phyloP scores from a whole-genome alignment of 2,797 vertebrate genomes.

The Psittacula derbiana region DNA sequence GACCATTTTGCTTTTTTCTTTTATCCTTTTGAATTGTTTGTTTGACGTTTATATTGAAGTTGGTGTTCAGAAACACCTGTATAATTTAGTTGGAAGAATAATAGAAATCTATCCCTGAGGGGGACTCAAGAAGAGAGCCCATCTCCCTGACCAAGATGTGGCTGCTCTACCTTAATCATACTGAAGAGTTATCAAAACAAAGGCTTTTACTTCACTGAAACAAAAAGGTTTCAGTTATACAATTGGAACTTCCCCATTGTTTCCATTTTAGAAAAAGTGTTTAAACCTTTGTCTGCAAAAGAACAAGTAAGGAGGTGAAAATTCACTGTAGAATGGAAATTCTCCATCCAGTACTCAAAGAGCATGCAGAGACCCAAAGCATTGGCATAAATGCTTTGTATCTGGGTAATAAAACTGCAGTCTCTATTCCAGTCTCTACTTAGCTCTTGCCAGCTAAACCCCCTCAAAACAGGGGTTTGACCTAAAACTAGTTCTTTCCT shows the following conservation, averaged over 20 bases:
- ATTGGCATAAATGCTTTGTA: not conserved
- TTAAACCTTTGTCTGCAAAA: not conserved
- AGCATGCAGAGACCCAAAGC: not conserved
- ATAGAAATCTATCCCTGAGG: not conserved
- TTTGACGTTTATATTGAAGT: not conserved
- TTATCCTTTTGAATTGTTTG: not conserved
- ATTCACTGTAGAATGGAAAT: not conserved
- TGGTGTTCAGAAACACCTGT: not conserved
- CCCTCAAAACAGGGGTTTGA: not conserved
- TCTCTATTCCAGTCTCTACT: not conserved
- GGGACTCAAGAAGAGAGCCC: not conserved
- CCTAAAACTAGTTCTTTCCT: not conserved
- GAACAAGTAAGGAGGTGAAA: not conserved
- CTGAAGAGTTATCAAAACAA: not conserved
- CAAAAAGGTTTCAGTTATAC: not conserved
- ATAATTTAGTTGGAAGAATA: not conserved
- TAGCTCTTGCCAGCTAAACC: not conserved
- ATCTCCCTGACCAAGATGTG: not conserved
- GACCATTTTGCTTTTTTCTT: not conserved
- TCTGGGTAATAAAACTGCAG: not conserved
- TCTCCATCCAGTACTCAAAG: not conserved
- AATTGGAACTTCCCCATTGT: not conserved
- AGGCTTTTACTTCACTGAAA: not conserved
- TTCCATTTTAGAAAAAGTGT: not conserved
- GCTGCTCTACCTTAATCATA: not conserved